Evolutionary conservation across 2,113 vertebrate genomes (phyloP).

Genomic region (Psephotus haematonotus): DNA sequence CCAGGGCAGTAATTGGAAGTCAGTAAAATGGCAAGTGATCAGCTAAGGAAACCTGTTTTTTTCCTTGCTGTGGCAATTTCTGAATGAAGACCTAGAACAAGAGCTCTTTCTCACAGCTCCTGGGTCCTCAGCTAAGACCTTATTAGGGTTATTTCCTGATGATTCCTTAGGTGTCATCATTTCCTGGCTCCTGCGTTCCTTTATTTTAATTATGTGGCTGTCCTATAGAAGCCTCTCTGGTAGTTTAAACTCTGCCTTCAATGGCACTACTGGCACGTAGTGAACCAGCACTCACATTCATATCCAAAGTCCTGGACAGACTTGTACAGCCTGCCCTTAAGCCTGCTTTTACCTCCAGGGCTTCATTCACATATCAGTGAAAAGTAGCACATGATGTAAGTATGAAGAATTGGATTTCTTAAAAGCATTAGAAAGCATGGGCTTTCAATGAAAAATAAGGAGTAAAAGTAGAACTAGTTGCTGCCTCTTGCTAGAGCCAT

Average conservation of each 20-base stretch:
- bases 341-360: neutral
- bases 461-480: neutral
- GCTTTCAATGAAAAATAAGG: neutral
- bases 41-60: neutral
- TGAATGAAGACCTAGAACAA: neutral
- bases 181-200: neutral
- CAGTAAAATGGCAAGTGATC: neutral
- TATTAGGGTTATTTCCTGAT: neutral
- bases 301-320: neutral
- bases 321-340: neutral
- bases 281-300: rapidly evolving
- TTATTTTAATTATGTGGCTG: neutral
- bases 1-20: neutral
- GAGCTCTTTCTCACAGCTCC: neutral
- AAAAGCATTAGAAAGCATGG: neutral
- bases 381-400: neutral
- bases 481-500: neutral
- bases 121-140: neutral
- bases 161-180: neutral
- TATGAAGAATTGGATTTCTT: neutral
- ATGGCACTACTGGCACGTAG: neutral
- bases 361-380: neutral
- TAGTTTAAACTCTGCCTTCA: neutral
- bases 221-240: neutral
- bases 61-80: neutral